Evolutionary conservation across 1,140 invertebrate genomes (phyloP).

Genomic region (Drosophila orena): DNA sequence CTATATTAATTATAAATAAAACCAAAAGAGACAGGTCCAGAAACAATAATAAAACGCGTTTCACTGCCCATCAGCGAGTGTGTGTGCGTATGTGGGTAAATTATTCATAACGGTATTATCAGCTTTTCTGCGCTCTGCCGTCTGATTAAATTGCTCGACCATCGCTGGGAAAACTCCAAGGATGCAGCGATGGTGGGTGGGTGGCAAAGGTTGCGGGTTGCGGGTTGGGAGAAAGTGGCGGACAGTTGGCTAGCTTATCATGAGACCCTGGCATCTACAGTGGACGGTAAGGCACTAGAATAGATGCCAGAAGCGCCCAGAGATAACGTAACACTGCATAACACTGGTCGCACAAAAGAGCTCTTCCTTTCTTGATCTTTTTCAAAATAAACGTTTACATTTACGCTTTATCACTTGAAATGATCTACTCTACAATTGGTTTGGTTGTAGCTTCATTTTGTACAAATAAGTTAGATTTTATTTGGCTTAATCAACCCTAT

Average conservation of each 20-base stretch:
- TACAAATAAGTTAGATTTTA: no score
- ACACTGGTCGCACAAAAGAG: no score
- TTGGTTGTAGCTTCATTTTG: no score
- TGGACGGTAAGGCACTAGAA: background rate
- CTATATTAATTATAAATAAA: slow-evolving; percentile 75
- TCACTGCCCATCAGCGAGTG: slow-evolving; percentile 2
- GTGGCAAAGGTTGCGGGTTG: background rate
- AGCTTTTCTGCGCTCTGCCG: slow-evolving; percentile 62
- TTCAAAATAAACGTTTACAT: no score
- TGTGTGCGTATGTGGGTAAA: slow-evolving; percentile 46
- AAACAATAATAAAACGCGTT: slow-evolving; percentile 51
- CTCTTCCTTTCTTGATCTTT: no score
- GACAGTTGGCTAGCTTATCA: slow-evolving; percentile 40
- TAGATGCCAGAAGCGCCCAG: no score
- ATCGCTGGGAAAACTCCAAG: slow-evolving; percentile 20
- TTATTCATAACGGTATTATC: slow-evolving; percentile 81
- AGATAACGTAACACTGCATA: no score
- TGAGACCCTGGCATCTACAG: slow-evolving; percentile 14
- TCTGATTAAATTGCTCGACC: slow-evolving; percentile 77
- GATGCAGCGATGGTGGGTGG: slow-evolving; percentile 3
- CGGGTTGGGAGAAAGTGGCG: background rate
- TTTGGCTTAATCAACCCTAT: background rate
- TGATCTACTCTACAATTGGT: no score
- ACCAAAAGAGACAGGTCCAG: slow-evolving; percentile 27
- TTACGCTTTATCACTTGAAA: no score